Evolutionary conservation across 2,888 invertebrate genomes (phyloP).

Genomic region (Gerris lacustris): DNA sequence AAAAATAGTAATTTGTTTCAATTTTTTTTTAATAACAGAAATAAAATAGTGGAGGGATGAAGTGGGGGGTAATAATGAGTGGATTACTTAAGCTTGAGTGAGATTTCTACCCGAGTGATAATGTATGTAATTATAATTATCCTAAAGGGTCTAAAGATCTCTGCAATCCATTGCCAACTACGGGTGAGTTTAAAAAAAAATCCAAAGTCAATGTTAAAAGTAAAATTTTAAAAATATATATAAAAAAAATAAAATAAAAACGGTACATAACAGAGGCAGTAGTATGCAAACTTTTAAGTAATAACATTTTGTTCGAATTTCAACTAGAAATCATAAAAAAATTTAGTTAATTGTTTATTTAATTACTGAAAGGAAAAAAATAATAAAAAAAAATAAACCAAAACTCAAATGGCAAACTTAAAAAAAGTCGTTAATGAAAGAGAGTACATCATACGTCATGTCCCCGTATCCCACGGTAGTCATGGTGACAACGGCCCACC

Average conservation of each 20-base stretch:
- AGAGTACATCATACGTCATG: constrained; percentile 80
- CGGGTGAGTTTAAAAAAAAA: constrained; percentile 20
- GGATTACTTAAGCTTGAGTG: background rate
- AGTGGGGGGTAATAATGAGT: background rate
- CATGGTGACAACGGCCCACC: constrained; percentile 99
- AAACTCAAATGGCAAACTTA: constrained; percentile 27
- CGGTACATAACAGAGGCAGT: constrained; percentile 3
- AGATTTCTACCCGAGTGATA: background rate
- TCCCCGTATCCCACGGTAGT: constrained; percentile 99
- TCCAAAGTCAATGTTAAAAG: constrained; percentile 6
- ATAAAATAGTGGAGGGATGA: background rate
- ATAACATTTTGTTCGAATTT: constrained; percentile 6
- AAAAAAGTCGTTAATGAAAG: constrained; percentile 36
- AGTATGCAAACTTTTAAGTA: constrained; percentile 7
- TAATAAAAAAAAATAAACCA: constrained; percentile 18
- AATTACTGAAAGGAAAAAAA: constrained; percentile 3
- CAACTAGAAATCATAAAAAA: background rate
- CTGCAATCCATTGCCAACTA: constrained; percentile 16
- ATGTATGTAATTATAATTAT: background rate
- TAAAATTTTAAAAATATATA: background rate
- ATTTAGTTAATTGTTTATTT: background rate
- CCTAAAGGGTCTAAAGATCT: constrained; percentile 3
- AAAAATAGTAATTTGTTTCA: no score
- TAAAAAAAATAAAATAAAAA: background rate
- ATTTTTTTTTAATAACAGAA: background rate